Percentiles rank a stretch among this genome's conserved stretches.
These are phyloP conservation scores for Drosophila dives DNA, from an alignment of 2,888 invertebrate genomes.

Conservation along the genomic window DNA sequence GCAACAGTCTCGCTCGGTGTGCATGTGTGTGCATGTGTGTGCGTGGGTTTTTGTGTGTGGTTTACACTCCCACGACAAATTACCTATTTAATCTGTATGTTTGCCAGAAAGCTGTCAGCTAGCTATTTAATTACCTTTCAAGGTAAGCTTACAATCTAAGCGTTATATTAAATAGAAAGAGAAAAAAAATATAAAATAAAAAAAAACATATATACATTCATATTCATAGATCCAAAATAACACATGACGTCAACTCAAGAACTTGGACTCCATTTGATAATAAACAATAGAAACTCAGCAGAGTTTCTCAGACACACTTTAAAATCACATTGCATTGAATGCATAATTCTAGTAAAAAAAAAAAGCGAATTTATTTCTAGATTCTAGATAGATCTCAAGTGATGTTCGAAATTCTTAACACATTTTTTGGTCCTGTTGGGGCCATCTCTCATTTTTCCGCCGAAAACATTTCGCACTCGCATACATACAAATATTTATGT, in stretches of 20 bases:
- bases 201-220: background rate
- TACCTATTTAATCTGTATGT: conserved; percentile 35
- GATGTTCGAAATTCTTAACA: background rate
- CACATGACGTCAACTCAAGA: conserved; percentile 57
- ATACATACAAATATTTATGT: background rate
- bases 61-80: conserved; percentile 47
- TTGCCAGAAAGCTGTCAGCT: conserved; percentile 32
- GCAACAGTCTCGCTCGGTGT: conserved; percentile 23
- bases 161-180: conserved; percentile 53
- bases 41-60: conserved; percentile 4
- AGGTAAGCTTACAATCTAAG: conserved; percentile 54
- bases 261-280: conserved; percentile 37
- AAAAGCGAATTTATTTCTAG: background rate
- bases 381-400: background rate
- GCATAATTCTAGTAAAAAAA: background rate
- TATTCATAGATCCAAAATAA: conserved; percentile 27
- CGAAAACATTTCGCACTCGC: conserved; percentile 19
- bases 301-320: conserved; percentile 29
- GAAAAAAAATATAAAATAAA: background rate
- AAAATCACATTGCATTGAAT: conserved; percentile 19
- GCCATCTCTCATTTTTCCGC: conserved; percentile 20
- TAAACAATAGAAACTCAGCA: conserved; percentile 41
- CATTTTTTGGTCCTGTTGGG: conserved; percentile 11
- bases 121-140: conserved; percentile 47
- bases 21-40: background rate